Evolutionary conservation across 2,113 vertebrate genomes (phyloP), one percentile per base, ranked within the genome.

Genomic region (Sinocyclocheilus rhinocerous): DNA sequence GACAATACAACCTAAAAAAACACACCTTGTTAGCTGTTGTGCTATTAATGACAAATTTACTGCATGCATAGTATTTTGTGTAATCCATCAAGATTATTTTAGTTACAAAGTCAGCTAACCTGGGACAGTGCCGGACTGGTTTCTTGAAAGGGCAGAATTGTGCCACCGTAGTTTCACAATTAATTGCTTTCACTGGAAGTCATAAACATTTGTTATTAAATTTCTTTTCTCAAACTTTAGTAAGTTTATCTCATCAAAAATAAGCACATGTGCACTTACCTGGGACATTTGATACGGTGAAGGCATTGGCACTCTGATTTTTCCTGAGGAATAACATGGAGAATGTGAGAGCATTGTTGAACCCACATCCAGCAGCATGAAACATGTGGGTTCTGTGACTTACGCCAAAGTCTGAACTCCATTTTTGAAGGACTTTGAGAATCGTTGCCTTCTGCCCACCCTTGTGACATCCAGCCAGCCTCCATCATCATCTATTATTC

Each of bases 401-500:
- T 94, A 99, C 98, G 97, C 96, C 84, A 96, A 57, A 26, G 97
- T 97, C 33, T 98, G 97, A 89, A 99, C 81, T 2, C 97, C 96
- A 89, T 99, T 97, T 93, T 96, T 96, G 52, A 96, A 96, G 24
- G 97, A 98, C 91, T 98, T 97, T 86, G 94, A 96, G 87, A 99
- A 99, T 73, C 96, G 96, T 77, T 96, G 95, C 90, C 96, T 97
- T 90, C 96, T 95, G 90, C 98, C 98, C 90, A 97, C 95, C 89
- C 98, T 95, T 15, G 97, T 98, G 90, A 99, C 93, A 88, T 99
- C 98, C 73, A 99, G 93, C 98, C 98, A 99, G 85, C 98, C 98
- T 69, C 98, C 98, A 82, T 99, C 97, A 67, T 98, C 96, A 88
- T 99, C 97, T 89, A 99, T 95, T 67, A 99, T 94, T 29, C 97